Evolutionary conservation across 2,888 invertebrate species (phyloP).

Genomic region (Blera fallax): DNA sequence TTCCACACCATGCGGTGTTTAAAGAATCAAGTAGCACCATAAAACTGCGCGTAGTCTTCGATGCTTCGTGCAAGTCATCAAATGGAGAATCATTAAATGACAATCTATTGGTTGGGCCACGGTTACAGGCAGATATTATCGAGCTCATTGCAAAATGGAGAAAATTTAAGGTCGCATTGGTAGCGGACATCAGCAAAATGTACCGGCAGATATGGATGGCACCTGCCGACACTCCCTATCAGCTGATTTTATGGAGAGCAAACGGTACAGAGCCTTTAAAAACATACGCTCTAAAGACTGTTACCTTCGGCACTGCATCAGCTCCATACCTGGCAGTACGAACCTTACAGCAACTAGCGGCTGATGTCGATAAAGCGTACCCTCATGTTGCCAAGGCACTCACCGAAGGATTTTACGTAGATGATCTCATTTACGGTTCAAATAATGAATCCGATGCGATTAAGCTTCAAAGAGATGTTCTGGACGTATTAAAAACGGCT

Average conservation of each 20-base stretch:
- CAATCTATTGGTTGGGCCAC: slow-evolving; percentile 6
- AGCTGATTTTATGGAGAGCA: slow-evolving; percentile 47
- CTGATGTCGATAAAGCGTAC: no score
- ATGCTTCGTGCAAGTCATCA: background rate
- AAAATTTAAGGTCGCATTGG: no score
- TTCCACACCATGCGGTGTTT: no score
- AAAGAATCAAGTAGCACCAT: no score
- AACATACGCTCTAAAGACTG: slow-evolving; percentile 62
- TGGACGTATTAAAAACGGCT: no score
- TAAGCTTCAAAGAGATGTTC: no score
- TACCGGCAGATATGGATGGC: background rate
- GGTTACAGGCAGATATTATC: no score
- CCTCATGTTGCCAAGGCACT: slow-evolving; percentile 61
- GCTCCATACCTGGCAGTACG: slow-evolving; percentile 66
- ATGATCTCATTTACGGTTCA: background rate
- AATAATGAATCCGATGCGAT: background rate
- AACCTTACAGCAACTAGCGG: slow-evolving; percentile 64
- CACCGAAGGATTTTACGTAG: background rate
- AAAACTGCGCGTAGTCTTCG: no score
- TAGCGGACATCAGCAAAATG: background rate
- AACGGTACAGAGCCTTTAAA: slow-evolving; percentile 25
- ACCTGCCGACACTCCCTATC: background rate
- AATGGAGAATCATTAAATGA: slow-evolving; percentile 12
- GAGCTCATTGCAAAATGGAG: no score
- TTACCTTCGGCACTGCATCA: slow-evolving; percentile 66